Percentiles rank a stretch among this genome's conserved stretches.
Conservation (phyloP, 2,113 vertebrate genomes). For the Suncus etruscus region DNA sequence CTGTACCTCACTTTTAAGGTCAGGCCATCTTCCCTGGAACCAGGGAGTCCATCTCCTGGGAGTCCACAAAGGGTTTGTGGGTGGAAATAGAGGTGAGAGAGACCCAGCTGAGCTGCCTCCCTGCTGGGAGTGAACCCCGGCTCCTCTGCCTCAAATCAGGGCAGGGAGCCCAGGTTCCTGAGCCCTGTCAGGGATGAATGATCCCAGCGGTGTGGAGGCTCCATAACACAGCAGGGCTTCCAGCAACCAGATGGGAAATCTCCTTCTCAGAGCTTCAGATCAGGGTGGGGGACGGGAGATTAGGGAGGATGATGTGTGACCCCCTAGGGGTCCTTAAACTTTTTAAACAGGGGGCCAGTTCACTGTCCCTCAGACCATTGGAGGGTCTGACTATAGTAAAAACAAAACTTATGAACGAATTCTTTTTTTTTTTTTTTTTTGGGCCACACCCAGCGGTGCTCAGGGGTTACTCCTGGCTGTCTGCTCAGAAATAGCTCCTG, state of each 20-base stretch:
- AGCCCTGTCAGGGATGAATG: not conserved
- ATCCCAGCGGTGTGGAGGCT: not conserved
- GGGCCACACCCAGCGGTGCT: too few species aligned
- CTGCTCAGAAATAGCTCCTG: too few species aligned
- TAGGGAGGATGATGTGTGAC: slow-evolving; percentile 21
- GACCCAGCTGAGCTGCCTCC: not conserved
- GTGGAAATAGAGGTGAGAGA: not conserved
- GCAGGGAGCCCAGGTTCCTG: not conserved
- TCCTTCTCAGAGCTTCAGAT: slow-evolving; percentile 1
- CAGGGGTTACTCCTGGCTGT: too few species aligned
- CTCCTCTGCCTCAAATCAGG: not conserved
- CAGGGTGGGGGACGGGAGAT: not conserved
- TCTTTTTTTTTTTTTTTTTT: too few species aligned
- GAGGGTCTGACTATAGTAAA: too few species aligned
- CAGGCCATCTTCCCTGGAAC: not conserved
- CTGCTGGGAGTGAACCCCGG: not conserved
- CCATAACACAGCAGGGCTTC: not conserved
- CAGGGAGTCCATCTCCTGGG: not conserved
- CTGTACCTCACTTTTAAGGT: not conserved
- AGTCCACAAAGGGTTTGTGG: not conserved
- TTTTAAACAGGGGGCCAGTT: too few species aligned
- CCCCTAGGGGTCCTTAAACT: too few species aligned
- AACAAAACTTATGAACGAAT: too few species aligned
- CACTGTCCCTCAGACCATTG: too few species aligned
- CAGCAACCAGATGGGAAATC: not conserved